Evolutionary conservation across 2,113 vertebrate species (phyloP).

Genomic region (Dinomys branickii): DNA sequence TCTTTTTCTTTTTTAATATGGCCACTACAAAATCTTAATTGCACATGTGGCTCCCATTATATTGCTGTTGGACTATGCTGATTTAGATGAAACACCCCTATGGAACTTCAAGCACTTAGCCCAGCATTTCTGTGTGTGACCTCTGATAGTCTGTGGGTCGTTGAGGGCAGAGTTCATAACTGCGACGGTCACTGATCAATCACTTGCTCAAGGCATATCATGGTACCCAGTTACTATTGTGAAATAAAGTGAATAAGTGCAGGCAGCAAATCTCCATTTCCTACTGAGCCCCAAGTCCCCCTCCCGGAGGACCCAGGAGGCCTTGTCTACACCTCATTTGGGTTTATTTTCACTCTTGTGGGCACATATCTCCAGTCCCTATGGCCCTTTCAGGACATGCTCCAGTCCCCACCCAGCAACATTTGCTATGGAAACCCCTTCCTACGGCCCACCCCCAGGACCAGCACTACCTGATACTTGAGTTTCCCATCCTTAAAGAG

Average conservation of each 20-base stretch:
- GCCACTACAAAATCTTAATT: neutral
- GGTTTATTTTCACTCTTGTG: neutral
- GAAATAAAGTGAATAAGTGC: neutral
- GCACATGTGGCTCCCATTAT: neutral
- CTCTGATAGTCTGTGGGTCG: neutral
- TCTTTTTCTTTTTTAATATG: conserved; percentile 22
- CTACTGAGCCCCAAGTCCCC: neutral
- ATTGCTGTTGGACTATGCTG: neutral
- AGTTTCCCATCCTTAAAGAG: conserved; percentile 94
- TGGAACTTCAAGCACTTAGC: neutral
- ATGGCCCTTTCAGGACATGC: neutral
- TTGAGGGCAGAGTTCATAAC: neutral
- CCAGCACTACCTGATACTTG: conserved; percentile 92
- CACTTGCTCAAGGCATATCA: neutral
- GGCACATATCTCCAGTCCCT: neutral
- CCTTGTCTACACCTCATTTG: neutral
- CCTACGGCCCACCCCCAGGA: neutral
- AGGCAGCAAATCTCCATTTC: neutral
- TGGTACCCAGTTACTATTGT: neutral
- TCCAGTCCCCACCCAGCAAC: no score
- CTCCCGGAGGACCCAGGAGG: neutral
- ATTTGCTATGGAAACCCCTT: neutral
- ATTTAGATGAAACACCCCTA: neutral
- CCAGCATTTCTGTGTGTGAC: neutral
- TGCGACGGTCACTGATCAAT: neutral